phyloP scores from a whole-genome alignment of 2,113 vertebrate species.

The Mobula birostris region DNA sequence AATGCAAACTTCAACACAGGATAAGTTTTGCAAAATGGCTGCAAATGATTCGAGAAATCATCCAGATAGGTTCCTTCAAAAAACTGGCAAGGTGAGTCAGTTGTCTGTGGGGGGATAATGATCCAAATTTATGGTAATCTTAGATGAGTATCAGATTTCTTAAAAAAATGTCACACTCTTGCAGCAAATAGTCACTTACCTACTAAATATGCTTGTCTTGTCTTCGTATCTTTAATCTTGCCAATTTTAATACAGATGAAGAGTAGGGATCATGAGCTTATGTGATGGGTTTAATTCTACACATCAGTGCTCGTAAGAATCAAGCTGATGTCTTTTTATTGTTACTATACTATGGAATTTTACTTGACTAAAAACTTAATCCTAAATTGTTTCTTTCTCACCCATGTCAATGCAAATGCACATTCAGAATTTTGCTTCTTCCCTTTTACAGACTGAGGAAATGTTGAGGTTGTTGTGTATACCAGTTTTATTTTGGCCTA shows the following conservation, averaged over 20 bases:
- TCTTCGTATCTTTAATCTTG: not conserved
- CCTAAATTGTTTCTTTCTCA: not conserved
- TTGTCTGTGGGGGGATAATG: not conserved
- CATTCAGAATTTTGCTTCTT: not conserved
- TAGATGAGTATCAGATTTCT: not conserved
- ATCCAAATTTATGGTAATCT: not conserved
- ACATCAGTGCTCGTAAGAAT: not conserved
- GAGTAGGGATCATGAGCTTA: not conserved
- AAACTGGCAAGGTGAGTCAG: conserved; percentile 77
- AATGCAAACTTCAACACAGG: conserved; percentile 43
- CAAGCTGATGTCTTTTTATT: not conserved
- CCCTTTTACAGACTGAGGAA: not conserved
- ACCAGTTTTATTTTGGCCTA: not conserved
- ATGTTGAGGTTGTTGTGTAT: not conserved
- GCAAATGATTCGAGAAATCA: conserved; percentile 47
- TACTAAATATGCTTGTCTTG: not conserved
- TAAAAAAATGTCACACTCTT: not conserved
- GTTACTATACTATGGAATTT: not conserved
- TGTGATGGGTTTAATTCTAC: not conserved
- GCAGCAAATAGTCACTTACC: not conserved
- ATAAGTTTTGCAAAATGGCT: conserved; percentile 41
- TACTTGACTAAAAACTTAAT: not conserved
- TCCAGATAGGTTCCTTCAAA: conserved; percentile 67
- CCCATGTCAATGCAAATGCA: not conserved
- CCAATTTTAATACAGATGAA: not conserved